Base-by-base conservation (phyloP, 2,797 vertebrate genomes). In the Mormyrops boulengeri region DNA sequence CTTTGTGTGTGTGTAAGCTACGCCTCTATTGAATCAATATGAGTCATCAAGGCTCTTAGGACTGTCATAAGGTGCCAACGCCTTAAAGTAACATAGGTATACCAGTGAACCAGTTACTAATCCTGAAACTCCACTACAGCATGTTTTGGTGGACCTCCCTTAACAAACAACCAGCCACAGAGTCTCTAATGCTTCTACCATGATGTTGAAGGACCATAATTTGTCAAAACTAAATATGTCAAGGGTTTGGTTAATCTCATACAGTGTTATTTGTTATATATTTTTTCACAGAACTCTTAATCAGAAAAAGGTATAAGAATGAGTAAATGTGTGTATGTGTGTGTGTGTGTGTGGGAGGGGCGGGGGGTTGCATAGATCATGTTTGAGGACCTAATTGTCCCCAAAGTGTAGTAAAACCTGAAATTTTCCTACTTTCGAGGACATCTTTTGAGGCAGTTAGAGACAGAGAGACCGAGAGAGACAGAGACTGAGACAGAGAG, bases 11-110 rank as follows among this genome's bases (percentile, higher is more conserved):
- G 82, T 14, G 44, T 85, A 52, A 91, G 93, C 90, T 94, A 94
- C 95, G 89, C 94, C 94, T 95, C 91, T 96, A 93, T 96, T 96
- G 94, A 92, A 93, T 94, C 91, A 95, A 89, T 88, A 34, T 93
- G 93, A 95, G 94, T 96, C 95, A 96, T 92, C 93, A 92, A 93
- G 5, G 92, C 91, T 91, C 44, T 89, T 90, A 82, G 22, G 11
- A 3, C 30, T 86, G 91, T 91, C 89, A 91, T 90, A 60, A 88
- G 91, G 88, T 77, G 88, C 89, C 80, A 91, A 91, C 92, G 52
- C 92, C 93, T 66, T 26, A 26, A 88, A 62, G 86, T 19, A 57
- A 88, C 87, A 69, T 14, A 88, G 53, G 30, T 41, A 62, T 11
- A 60, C 47, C 38, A 52, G 85, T 60, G 85, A 19, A 62, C 38